phyloP scores from a whole-genome alignment of 2,888 invertebrate genomes.

The Oligia fasciuncula region DNA sequence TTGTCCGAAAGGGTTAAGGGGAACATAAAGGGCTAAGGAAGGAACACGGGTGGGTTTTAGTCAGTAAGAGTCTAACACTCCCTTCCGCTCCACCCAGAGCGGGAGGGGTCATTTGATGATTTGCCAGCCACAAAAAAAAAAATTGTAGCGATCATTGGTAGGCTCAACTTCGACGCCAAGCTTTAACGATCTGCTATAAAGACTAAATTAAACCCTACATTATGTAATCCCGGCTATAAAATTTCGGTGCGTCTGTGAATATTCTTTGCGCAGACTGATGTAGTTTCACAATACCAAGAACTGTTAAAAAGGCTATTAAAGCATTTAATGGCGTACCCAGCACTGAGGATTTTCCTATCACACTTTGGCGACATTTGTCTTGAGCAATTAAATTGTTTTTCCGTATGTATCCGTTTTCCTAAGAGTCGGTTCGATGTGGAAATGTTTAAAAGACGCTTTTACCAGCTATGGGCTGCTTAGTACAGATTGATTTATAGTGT shows the following conservation, averaged over 20 bases:
- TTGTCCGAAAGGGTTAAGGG: too few relatives aligned
- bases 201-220: not conserved
- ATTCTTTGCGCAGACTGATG: not conserved
- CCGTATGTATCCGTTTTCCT: conserved; percentile 1
- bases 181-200: not conserved
- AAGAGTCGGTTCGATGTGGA: not conserved
- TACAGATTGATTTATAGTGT: not conserved
- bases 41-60: too few relatives aligned
- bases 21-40: too few relatives aligned
- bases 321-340: conserved; percentile 4
- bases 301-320: conserved; percentile 28
- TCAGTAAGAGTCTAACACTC: too few relatives aligned
- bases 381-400: conserved; percentile 18
- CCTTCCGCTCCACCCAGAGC: too few relatives aligned
- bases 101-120: too few relatives aligned
- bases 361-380: conserved; percentile 20
- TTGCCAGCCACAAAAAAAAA: too few relatives aligned
- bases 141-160: not conserved
- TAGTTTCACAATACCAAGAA: conserved; percentile 20
- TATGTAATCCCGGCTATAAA: not conserved
- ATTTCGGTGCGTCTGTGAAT: not conserved
- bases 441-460: not conserved
- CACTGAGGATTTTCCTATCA: conserved; percentile 22
- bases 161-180: not conserved
- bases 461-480: not conserved